A percentile compares a stretch with the other conserved stretches of the same genome.
These are phyloP conservation scores for Anoplophora glabripennis DNA, from an alignment of 1,140 invertebrate genomes.

Conservation along the genomic window DNA sequence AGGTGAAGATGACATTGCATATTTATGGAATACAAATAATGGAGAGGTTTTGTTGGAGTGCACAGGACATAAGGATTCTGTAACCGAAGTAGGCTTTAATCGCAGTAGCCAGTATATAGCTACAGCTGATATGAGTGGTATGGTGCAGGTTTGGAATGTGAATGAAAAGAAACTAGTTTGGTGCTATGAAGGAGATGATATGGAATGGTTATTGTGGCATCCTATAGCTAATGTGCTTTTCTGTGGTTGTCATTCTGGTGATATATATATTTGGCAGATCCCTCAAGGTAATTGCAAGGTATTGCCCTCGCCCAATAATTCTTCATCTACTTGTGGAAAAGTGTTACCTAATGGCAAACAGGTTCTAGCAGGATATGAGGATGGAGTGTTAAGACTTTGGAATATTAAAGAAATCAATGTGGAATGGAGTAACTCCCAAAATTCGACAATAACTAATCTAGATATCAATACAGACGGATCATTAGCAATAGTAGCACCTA, in stretches of 20 bases:
- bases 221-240: constrained; percentile 71
- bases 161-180: constrained; percentile 61
- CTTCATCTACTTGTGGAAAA: constrained; percentile 46
- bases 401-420: constrained; percentile 69
- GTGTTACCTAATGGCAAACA: constrained; percentile 65
- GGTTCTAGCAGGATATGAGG: constrained; percentile 70
- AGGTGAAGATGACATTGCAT: constrained; percentile 84
- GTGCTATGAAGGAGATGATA: constrained; percentile 77
- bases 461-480: constrained; percentile 70
- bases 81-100: constrained; percentile 77
- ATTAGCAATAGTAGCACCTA: constrained; percentile 66
- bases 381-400: constrained; percentile 74
- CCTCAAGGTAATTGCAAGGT: constrained; percentile 80
- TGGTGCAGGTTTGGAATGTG: constrained; percentile 65
- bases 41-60: constrained; percentile 71
- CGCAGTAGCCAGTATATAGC: constrained; percentile 73
- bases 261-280: constrained; percentile 84
- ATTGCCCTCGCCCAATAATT: constrained; percentile 37
- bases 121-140: constrained; percentile 80
- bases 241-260: constrained; percentile 69
- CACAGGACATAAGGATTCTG: constrained; percentile 79
- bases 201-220: constrained; percentile 87
- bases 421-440: constrained; percentile 51
- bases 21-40: constrained; percentile 71
- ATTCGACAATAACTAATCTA: constrained; percentile 57